phyloP scores from a whole-genome alignment of 2,113 vertebrate species.

The Triplophysa siluroides region DNA sequence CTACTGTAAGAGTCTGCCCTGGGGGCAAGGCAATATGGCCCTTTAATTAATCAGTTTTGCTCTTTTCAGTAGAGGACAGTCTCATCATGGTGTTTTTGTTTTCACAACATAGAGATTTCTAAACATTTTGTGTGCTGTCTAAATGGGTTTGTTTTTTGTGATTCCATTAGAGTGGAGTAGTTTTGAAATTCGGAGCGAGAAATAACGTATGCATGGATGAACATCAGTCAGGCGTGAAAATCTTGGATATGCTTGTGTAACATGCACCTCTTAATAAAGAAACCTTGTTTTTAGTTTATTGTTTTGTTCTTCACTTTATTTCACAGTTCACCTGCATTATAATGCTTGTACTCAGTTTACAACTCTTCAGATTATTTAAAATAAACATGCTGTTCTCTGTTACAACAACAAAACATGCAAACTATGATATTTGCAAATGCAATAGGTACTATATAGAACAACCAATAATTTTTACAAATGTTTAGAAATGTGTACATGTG shows the following conservation, averaged over 20 bases:
- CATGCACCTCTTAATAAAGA: background rate
- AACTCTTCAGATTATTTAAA: background rate
- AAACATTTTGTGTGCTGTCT: constrained; percentile 22
- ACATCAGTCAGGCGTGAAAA: constrained; percentile 22
- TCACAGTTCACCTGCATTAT: too few relatives aligned
- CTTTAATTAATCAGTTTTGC: constrained; percentile 66
- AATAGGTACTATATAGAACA: background rate
- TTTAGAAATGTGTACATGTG: background rate
- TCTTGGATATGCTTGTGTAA: constrained; percentile 12
- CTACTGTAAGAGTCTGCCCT: constrained; percentile 78
- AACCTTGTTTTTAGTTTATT: background rate
- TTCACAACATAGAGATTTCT: constrained; percentile 44
- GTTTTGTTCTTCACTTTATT: background rate
- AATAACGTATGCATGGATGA: constrained; percentile 33
- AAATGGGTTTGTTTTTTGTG: constrained; percentile 10
- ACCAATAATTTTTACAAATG: background rate
- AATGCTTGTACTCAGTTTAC: background rate
- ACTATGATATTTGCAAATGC: background rate
- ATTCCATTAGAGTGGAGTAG: background rate
- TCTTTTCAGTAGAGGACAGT: constrained; percentile 19
- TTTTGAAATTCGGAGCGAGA: background rate
- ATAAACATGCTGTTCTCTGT: background rate
- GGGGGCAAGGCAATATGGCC: constrained; percentile 75
- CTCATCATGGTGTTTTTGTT: constrained; percentile 17
- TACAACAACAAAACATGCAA: background rate